A percentile compares a stretch with the other conserved stretches of the same genome.
These are phyloP conservation scores for Stenodema calcarata DNA, from an alignment of 2,888 invertebrate species.

Conservation along the genomic window DNA sequence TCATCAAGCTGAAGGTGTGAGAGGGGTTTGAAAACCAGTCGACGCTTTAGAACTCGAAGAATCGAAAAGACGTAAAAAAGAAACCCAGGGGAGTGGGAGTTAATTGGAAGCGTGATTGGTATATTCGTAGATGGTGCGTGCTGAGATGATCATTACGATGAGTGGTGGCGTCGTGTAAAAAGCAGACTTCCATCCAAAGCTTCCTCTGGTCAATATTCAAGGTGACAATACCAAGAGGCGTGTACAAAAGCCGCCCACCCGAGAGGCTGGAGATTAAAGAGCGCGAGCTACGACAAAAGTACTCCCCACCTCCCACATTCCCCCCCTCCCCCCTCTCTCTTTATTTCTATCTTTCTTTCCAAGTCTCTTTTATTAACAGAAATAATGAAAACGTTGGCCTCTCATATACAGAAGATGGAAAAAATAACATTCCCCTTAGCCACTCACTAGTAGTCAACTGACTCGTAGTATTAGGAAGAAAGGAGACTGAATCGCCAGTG, in stretches of 20 bases:
- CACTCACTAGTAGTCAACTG: neutral
- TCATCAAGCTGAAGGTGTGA: neutral
- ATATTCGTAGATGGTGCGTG: slow-evolving; percentile 21
- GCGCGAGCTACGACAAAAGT: neutral
- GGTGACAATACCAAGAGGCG: slow-evolving; percentile 18
- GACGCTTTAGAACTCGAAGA: neutral
- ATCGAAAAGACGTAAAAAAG: neutral
- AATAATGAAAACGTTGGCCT: neutral
- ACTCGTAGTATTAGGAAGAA: too few relatives aligned
- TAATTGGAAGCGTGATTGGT: slow-evolving; percentile 17
- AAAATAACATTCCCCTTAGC: neutral
- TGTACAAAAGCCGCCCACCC: slow-evolving; percentile 10
- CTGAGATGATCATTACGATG: neutral
- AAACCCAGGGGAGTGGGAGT: neutral
- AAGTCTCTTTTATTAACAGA: slow-evolving; percentile 10
- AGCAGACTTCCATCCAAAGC: neutral
- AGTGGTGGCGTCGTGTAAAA: slow-evolving; percentile 10
- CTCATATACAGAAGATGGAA: neutral
- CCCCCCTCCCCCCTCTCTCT: neutral
- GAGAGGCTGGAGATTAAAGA: slow-evolving; percentile 2
- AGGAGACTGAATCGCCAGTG: too few relatives aligned
- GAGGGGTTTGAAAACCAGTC: neutral
- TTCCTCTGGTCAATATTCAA: slow-evolving; percentile 19
- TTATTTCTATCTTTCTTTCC: neutral
- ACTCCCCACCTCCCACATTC: neutral